Evolutionary conservation across 1,140 invertebrate species (phyloP).

Genomic region (Cataglyphis hispanica): DNA sequence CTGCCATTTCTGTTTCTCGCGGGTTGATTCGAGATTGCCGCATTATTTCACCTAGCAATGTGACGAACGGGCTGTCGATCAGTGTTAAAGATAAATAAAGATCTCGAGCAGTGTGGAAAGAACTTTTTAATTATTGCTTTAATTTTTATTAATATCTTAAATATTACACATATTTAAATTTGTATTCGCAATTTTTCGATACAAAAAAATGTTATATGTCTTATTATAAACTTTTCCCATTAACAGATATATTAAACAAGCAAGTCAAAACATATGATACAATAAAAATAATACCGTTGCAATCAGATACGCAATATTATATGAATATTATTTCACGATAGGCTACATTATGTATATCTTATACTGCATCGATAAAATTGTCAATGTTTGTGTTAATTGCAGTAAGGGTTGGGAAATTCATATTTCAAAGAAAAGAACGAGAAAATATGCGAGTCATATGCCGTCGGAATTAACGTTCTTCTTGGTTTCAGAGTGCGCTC

Average conservation of each 20-base stretch:
- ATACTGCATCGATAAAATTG: conserved; percentile 24
- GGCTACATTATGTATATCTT: not conserved
- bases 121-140: not conserved
- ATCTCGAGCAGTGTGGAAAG: not conserved
- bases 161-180: not conserved
- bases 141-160: conserved; percentile 14
- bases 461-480: conserved; percentile 34
- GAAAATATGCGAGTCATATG: conserved; percentile 25
- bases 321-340: not conserved
- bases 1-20: conserved; percentile 32
- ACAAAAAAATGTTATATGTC: not conserved
- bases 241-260: not conserved
- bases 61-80: conserved; percentile 20
- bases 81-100: not conserved
- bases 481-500: conserved; percentile 15
- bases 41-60: not conserved
- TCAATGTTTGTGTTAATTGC: conserved; percentile 12
- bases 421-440: not conserved
- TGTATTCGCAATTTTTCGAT: not conserved
- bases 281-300: not conserved
- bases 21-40: conserved; percentile 30
- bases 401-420: not conserved
- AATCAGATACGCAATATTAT: not conserved
- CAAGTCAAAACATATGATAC: not conserved
- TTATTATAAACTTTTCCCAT: not conserved